Conservation (phyloP, 2,888 invertebrate species). For the Megamerina dolium region DNA sequence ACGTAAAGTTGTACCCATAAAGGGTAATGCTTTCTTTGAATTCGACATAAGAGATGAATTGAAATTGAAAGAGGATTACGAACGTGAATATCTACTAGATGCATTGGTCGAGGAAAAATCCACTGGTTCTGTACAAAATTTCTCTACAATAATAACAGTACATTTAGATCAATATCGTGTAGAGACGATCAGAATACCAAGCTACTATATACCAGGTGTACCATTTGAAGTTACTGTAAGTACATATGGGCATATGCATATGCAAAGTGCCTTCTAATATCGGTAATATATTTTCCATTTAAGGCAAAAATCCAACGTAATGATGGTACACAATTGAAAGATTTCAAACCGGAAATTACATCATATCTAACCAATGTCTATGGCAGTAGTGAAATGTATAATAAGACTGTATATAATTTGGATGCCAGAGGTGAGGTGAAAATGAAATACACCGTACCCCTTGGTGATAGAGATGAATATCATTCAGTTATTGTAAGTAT, state of each 20-base stretch:
- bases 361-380: conserved; percentile 44
- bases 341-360: conserved; percentile 55
- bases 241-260: not conserved
- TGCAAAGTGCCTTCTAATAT: not conserved
- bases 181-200: conserved; percentile 75
- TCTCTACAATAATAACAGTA: conserved; percentile 68
- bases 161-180: conserved; percentile 74
- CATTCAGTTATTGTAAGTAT: conserved; percentile 43
- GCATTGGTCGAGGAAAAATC: conserved; percentile 86
- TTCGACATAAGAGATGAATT: conserved; percentile 76
- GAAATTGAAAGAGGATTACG: conserved; percentile 70
- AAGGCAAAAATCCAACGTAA: conserved; percentile 67
- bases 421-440: conserved; percentile 40
- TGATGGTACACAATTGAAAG: conserved; percentile 61
- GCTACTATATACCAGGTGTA: conserved; percentile 88
- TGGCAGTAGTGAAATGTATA: conserved; percentile 46
- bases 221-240: conserved; percentile 54
- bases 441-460: conserved; percentile 45
- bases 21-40: conserved; percentile 62
- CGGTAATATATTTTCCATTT: no score
- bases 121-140: conserved; percentile 77
- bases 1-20: conserved; percentile 66
- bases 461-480: conserved; percentile 39
- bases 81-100: conserved; percentile 76
- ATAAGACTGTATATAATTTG: conserved; percentile 37